Evolutionary conservation across 2,113 vertebrate genomes (phyloP).

Genomic region (Hemichromis elongatus): DNA sequence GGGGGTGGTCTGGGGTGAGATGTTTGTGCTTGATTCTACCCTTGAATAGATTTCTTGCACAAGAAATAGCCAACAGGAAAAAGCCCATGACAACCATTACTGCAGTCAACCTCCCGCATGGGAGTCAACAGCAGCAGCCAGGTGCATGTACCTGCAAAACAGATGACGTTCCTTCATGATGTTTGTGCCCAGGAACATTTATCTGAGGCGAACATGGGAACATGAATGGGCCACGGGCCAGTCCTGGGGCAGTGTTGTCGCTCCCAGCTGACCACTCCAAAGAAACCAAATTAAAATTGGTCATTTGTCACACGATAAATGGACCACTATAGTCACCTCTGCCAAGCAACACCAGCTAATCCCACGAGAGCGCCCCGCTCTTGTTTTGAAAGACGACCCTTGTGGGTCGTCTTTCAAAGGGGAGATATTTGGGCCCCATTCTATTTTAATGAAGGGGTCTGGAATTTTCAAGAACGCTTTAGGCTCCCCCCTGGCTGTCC

Average conservation of each 20-base stretch:
- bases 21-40: background rate
- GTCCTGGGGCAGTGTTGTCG: background rate
- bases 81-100: background rate
- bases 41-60: background rate
- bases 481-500: constrained; percentile 39
- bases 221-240: background rate
- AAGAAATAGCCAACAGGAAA: too few relatives aligned
- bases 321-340: constrained; percentile 55
- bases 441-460: constrained; percentile 66
- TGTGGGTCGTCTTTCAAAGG: constrained; percentile 49
- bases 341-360: constrained; percentile 60
- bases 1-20: too few relatives aligned
- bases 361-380: constrained; percentile 52
- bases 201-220: background rate
- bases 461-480: constrained; percentile 51
- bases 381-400: constrained; percentile 68
- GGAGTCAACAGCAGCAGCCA: background rate
- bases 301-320: constrained; percentile 45
- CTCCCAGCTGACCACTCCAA: constrained; percentile 20
- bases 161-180: background rate
- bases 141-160: background rate
- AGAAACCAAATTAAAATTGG: constrained; percentile 43
- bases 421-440: constrained; percentile 43
- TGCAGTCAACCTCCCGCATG: too few relatives aligned
- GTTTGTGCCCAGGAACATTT: background rate